Evolutionary conservation across 2,888 invertebrate species (phyloP).

Genomic region (Lepidochrysops patricia): DNA sequence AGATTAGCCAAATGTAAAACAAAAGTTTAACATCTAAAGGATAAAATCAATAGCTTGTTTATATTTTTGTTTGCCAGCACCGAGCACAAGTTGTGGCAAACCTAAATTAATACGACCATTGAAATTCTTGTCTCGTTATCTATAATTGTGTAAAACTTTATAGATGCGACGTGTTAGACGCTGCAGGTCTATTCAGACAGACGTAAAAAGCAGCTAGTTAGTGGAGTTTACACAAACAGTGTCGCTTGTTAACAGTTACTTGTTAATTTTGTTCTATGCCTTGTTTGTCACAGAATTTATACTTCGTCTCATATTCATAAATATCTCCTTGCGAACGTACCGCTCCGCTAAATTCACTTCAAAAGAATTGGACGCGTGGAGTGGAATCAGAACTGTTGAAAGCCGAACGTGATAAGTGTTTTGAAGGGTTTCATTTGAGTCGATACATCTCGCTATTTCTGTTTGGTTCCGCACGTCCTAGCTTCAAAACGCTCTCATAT

Average conservation of each 20-base stretch:
- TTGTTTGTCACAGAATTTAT: slow-evolving; percentile 44
- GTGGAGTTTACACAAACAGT: slow-evolving; percentile 59
- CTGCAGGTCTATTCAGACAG: slow-evolving; percentile 25
- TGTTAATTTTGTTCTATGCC: slow-evolving; percentile 59
- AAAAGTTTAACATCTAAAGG: background rate
- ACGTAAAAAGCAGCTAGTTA: slow-evolving; percentile 59
- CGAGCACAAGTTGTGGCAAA: background rate
- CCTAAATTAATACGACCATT: slow-evolving; percentile 1
- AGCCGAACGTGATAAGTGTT: slow-evolving; percentile 27
- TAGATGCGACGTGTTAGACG: slow-evolving; percentile 22
- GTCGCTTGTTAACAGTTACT: slow-evolving; percentile 64
- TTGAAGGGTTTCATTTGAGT: slow-evolving; percentile 27
- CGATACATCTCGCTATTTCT: slow-evolving; percentile 25
- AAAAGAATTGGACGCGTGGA: slow-evolving; percentile 23
- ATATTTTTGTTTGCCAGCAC: background rate
- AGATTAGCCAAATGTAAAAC: background rate
- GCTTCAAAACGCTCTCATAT: slow-evolving; percentile 21
- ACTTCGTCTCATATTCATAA: slow-evolving; percentile 13
- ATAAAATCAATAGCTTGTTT: slow-evolving; percentile 2
- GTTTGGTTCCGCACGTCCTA: slow-evolving; percentile 25
- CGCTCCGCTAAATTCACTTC: background rate
- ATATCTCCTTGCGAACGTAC: background rate
- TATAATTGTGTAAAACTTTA: slow-evolving; percentile 30
- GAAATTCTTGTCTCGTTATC: slow-evolving; percentile 25
- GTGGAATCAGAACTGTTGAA: slow-evolving; percentile 23